Percentiles rank a stretch among this genome's conserved stretches.
These are phyloP conservation scores for Rotaria magnacalcarata DNA, from an alignment of 2,888 invertebrate genomes.

Conservation along the genomic window DNA sequence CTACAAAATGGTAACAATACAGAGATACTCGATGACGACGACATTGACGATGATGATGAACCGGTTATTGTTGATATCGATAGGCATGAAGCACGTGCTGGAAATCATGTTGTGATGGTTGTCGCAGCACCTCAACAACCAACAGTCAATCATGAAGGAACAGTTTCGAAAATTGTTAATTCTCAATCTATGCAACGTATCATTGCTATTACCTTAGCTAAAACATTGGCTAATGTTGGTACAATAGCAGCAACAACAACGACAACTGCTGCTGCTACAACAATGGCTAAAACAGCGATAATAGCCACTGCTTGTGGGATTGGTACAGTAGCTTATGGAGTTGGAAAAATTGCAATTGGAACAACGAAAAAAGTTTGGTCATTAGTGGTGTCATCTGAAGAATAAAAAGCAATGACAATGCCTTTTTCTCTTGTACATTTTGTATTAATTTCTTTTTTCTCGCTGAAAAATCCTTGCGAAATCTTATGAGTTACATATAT, in stretches of 20 bases:
- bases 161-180: background rate
- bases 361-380: slow-evolving; percentile 13
- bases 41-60: background rate
- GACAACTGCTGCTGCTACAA: background rate
- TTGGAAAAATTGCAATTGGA: background rate
- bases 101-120: background rate
- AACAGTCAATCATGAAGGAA: background rate
- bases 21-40: background rate
- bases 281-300: slow-evolving; percentile 15
- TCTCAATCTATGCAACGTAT: background rate
- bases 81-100: background rate
- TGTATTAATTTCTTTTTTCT: background rate
- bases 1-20: background rate
- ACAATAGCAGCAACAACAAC: background rate
- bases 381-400: background rate
- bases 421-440: background rate
- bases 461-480: too few relatives aligned
- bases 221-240: background rate
- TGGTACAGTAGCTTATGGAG: background rate
- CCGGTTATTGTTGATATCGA: slow-evolving; percentile 22
- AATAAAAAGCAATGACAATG: background rate
- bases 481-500: background rate
- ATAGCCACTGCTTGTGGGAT: background rate
- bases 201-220: background rate
- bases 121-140: background rate